These are phyloP conservation scores for Argyra leucocephala DNA, from an alignment of 2,888 invertebrate species.

Conservation along the genomic window DNA sequence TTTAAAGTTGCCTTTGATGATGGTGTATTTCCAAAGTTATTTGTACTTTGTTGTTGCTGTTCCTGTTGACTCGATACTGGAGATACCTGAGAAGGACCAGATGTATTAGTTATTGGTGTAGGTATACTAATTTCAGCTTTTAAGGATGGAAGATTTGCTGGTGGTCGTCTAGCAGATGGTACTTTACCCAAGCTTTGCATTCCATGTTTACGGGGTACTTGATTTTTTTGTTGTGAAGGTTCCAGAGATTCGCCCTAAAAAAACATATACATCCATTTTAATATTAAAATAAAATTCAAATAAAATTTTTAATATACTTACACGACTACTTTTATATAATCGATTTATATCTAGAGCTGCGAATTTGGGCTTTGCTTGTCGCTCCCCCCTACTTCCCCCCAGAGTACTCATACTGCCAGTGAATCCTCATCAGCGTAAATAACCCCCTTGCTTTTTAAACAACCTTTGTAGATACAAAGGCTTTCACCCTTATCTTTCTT, in stretches of 20 bases:
- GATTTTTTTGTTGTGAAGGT: conserved; percentile 78
- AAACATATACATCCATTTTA: conserved; percentile 12
- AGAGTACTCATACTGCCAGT: conserved; percentile 46
- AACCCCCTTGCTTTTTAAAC: conserved; percentile 36
- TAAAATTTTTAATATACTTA: conserved; percentile 44
- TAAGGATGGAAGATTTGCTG: conserved; percentile 96
- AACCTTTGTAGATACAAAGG: conserved; percentile 22
- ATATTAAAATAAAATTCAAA: conserved; percentile 2
- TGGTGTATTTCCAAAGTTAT: conserved; percentile 25
- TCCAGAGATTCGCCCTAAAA: conserved; percentile 73
- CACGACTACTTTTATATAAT: conserved; percentile 80
- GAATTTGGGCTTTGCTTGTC: conserved; percentile 76
- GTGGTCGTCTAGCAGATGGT: conserved; percentile 94
- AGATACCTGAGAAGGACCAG: conserved; percentile 25
- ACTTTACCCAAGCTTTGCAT: conserved; percentile 99
- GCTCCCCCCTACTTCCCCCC: conserved; percentile 47
- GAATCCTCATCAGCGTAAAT: conserved; percentile 47
- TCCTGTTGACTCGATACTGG: background rate
- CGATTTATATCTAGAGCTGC: conserved; percentile 96
- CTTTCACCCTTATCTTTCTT: conserved; percentile 9
- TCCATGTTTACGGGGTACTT: conserved; percentile 95
- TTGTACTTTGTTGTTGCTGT: background rate
- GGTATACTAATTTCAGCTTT: conserved; percentile 75
- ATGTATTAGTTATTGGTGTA: conserved; percentile 20
- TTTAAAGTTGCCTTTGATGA: conserved; percentile 27